Evolutionary conservation across 2,113 vertebrate genomes (phyloP).

Genomic region (Phocoena sinus): DNA sequence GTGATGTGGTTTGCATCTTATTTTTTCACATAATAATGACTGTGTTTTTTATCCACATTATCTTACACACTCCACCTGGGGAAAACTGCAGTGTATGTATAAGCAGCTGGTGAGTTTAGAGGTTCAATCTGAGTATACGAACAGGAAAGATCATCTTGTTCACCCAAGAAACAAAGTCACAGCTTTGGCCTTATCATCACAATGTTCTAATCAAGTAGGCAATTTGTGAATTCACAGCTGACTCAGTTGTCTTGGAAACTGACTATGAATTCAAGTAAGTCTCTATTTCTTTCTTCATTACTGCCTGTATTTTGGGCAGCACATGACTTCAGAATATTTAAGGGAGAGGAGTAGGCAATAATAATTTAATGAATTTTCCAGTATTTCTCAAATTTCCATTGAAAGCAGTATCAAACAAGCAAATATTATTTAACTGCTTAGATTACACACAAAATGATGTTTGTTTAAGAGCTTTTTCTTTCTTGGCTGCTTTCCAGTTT

Average conservation of each 20-base stretch:
- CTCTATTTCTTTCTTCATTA: neutral
- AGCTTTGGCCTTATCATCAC: neutral
- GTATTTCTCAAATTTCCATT: neutral
- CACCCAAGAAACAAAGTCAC: neutral
- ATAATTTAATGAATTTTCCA: neutral
- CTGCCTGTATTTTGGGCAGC: neutral
- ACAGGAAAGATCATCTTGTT: neutral
- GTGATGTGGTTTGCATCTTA: neutral
- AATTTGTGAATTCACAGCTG: neutral
- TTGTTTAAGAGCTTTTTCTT: neutral
- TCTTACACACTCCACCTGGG: neutral
- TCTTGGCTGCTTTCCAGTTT: conserved; percentile 28
- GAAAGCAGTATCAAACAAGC: neutral
- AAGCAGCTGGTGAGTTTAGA: neutral
- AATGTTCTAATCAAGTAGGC: neutral
- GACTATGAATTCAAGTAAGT: neutral
- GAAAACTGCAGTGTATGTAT: neutral
- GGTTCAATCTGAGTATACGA: neutral
- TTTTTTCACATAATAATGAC: neutral
- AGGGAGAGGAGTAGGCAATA: neutral
- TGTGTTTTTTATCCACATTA: neutral
- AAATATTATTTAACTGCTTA: neutral
- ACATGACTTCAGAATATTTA: conserved; percentile 13
- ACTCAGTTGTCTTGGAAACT: neutral
- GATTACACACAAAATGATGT: neutral